Conservation (phyloP, 2,888 invertebrate species). For the Venusia cambrica region DNA sequence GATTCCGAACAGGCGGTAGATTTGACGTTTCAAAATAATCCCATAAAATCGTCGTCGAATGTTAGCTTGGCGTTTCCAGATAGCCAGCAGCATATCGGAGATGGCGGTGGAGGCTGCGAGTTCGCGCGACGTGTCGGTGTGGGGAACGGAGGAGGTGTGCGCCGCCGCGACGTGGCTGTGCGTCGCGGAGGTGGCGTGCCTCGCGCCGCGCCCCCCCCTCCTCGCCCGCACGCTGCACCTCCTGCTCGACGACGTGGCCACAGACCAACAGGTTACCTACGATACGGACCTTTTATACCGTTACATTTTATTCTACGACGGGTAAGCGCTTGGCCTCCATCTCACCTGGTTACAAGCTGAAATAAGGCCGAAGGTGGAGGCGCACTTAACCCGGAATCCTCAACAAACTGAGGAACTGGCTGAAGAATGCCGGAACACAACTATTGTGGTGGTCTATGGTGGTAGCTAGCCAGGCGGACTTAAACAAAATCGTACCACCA, state of each 20-base stretch:
- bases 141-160: slow-evolving; percentile 14
- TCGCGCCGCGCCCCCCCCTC: slow-evolving; percentile 7
- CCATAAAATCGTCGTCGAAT: no score
- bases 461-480: no score
- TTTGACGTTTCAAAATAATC: background rate
- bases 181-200: slow-evolving; percentile 14
- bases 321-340: no score
- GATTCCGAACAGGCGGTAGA: background rate
- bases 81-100: slow-evolving; percentile 13
- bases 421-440: no score
- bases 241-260: slow-evolving; percentile 15
- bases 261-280: slow-evolving; percentile 5
- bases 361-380: no score
- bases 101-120: slow-evolving; percentile 21
- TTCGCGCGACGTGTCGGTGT: slow-evolving; percentile 18
- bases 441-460: no score
- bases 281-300: slow-evolving; percentile 14
- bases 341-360: no score
- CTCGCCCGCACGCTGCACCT: slow-evolving; percentile 10
- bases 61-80: no score
- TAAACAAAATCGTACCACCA: no score
- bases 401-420: no score
- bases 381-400: no score
- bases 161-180: slow-evolving; percentile 20
- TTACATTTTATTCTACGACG: slow-evolving; percentile 4